phyloP scores from a whole-genome alignment of 2,797 vertebrate genomes.

The Cryptoprocta ferox region DNA sequence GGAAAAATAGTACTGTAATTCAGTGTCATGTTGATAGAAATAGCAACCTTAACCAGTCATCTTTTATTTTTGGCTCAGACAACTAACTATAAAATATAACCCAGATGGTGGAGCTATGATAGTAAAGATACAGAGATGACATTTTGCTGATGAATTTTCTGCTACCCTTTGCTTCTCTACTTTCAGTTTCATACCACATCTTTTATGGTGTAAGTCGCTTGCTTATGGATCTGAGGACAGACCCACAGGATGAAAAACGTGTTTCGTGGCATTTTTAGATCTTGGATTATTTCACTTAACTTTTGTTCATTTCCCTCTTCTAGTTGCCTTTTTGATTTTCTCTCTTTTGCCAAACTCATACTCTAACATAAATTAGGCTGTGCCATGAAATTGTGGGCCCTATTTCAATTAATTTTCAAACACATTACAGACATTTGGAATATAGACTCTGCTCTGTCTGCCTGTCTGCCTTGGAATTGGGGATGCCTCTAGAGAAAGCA shows the following conservation, averaged over 20 bases:
- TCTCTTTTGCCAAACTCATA: conserved; percentile 36
- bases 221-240: conserved; percentile 57
- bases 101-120: conserved; percentile 75
- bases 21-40: conserved; percentile 80
- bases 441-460: background rate
- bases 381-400: background rate
- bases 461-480: background rate
- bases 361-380: conserved; percentile 1
- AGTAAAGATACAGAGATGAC: conserved; percentile 78
- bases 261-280: conserved; percentile 43
- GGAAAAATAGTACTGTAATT: conserved; percentile 77
- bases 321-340: conserved; percentile 32
- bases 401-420: conserved; percentile 38
- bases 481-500: background rate
- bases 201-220: conserved; percentile 65
- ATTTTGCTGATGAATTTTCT: conserved; percentile 78
- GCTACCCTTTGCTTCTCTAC: conserved; percentile 63
- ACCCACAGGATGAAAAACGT: conserved; percentile 42
- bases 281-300: conserved; percentile 49
- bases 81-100: conserved; percentile 78
- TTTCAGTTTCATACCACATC: conserved; percentile 63
- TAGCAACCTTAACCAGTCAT: conserved; percentile 79
- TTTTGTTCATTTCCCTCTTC: conserved; percentile 33
- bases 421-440: background rate
- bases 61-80: conserved; percentile 79